phyloP scores from a whole-genome alignment of 2,888 invertebrate genomes.

The Archips xylosteana region DNA sequence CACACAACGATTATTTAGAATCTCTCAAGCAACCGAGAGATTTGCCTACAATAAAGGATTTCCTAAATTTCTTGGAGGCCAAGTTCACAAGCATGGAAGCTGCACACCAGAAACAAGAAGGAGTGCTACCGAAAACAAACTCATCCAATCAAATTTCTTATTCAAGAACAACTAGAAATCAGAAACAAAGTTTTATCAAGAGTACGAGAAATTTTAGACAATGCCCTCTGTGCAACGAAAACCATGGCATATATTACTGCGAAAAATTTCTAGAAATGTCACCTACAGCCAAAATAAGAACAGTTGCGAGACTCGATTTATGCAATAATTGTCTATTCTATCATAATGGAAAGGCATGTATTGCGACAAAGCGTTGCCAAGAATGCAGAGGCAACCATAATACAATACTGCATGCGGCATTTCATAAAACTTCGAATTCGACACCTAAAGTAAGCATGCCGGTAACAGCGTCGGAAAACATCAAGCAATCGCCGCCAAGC shows the following conservation, averaged over 20 bases:
- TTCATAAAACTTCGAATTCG: background rate
- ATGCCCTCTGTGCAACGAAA: background rate
- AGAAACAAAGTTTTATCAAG: background rate
- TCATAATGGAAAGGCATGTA: conserved; percentile 2
- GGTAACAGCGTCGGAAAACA: background rate
- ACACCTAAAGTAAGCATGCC: background rate
- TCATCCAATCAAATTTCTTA: background rate
- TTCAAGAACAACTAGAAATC: background rate
- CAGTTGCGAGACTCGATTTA: background rate
- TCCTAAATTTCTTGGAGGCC: background rate
- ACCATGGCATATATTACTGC: conserved; percentile 8
- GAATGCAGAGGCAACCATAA: conserved; percentile 6
- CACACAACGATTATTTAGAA: conserved; percentile 7
- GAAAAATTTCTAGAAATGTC: background rate
- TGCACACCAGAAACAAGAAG: background rate
- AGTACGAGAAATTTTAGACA: background rate
- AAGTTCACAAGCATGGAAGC: background rate
- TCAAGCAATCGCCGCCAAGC: background rate
- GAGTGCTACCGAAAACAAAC: background rate
- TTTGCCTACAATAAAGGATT: background rate
- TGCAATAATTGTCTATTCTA: background rate
- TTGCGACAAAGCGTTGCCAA: background rate
- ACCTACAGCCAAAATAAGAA: background rate
- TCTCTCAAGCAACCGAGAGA: conserved; percentile 1
- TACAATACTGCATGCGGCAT: conserved; percentile 2